A percentile compares a stretch with the other conserved stretches of the same genome.
phyloP scores from a whole-genome alignment of 2,797 vertebrate species.

The Bucorvus abyssinicus region DNA sequence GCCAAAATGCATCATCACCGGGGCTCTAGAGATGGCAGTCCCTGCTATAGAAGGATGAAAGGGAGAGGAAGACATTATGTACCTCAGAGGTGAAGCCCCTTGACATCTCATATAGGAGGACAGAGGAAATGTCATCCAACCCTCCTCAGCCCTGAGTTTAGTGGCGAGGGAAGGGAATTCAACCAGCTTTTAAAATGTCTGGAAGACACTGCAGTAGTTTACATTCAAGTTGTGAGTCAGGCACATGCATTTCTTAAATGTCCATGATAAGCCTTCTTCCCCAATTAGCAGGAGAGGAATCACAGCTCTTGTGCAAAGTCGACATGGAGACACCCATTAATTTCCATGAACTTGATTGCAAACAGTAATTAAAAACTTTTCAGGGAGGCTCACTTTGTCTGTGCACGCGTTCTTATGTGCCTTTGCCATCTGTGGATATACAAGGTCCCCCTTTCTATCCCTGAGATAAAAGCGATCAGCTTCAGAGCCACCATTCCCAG shows the following conservation, averaged over 20 bases:
- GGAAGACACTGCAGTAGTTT: background rate
- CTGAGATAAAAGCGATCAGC: background rate
- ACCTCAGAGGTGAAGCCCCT: background rate
- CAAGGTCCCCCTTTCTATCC: background rate
- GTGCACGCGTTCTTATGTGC: accelerated
- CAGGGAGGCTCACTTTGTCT: background rate
- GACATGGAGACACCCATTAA: conserved; percentile 2
- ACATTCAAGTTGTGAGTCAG: conserved; percentile 17
- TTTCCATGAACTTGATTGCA: conserved; percentile 24
- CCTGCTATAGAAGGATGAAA: background rate
- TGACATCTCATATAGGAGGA: background rate
- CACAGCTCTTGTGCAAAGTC: conserved; percentile 7
- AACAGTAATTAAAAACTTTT: conserved; percentile 32
- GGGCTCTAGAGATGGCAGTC: background rate
- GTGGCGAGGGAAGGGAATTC: background rate
- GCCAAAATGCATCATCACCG: background rate
- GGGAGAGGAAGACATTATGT: background rate
- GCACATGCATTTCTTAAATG: background rate
- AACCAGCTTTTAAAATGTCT: background rate
- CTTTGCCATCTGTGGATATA: background rate
- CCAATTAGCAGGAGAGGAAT: conserved; percentile 7
- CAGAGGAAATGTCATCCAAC: background rate
- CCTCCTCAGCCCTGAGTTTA: background rate
- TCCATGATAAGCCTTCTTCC: conserved; percentile 31
- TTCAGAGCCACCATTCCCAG: background rate